Evolutionary conservation across 1,140 invertebrate species (phyloP).

Genomic region (Pectinophora gossypiella): DNA sequence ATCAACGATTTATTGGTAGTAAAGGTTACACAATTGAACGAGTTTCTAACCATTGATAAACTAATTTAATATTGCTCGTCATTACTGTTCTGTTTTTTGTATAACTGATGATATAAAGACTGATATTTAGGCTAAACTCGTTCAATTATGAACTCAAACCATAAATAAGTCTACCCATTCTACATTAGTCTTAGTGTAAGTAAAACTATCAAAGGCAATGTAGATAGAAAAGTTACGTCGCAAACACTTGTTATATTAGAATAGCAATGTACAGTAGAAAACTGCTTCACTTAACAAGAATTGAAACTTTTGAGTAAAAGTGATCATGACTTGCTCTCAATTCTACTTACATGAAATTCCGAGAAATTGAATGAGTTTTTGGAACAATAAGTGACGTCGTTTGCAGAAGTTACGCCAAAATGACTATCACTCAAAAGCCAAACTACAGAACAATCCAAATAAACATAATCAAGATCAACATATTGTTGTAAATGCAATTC

Average conservation of each 20-base stretch:
- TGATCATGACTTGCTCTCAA: too few relatives aligned
- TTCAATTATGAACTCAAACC: not conserved
- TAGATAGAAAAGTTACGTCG: constrained; percentile 35
- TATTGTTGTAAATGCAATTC: constrained; percentile 34
- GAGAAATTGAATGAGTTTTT: too few relatives aligned
- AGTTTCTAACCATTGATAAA: too few relatives aligned
- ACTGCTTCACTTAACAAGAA: constrained; percentile 7
- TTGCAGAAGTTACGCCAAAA: not conserved
- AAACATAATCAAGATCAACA: constrained; percentile 16
- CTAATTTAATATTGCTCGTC: too few relatives aligned
- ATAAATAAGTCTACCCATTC: constrained; percentile 12
- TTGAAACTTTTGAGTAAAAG: too few relatives aligned
- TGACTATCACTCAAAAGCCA: not conserved
- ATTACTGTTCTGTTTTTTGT: too few relatives aligned
- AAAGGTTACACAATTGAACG: not conserved
- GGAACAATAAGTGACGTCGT: too few relatives aligned
- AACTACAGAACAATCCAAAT: constrained; percentile 14
- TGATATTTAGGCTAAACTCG: too few relatives aligned
- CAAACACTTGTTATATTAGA: constrained; percentile 21
- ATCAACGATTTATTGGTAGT: not conserved
- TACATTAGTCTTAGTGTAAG: constrained; percentile 32
- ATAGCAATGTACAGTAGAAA: constrained; percentile 25
- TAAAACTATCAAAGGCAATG: constrained; percentile 46
- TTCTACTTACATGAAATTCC: too few relatives aligned
- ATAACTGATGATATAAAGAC: too few relatives aligned